Conservation (phyloP, 2,113 vertebrate species). For the Piprites chloris region DNA sequence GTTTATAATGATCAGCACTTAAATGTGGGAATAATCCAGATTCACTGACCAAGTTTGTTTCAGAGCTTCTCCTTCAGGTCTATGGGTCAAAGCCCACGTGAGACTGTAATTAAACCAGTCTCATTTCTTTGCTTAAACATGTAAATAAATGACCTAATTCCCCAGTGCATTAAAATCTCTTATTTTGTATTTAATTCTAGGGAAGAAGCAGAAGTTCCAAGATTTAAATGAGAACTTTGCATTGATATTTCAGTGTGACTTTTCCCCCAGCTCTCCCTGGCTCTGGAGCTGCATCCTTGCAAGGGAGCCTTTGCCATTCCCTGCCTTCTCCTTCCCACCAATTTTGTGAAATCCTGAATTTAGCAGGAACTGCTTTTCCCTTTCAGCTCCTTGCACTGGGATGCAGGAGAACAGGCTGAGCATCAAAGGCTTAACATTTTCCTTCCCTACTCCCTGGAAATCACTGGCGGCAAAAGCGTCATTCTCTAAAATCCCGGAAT, state of each 20-base stretch:
- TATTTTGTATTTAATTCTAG: not conserved
- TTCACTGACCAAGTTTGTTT: not conserved
- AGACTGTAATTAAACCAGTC: not conserved
- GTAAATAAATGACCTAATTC: not conserved
- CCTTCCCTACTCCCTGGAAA: not conserved
- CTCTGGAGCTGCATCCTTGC: not conserved
- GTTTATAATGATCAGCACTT: not conserved
- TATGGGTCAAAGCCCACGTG: not conserved
- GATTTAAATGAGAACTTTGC: not conserved
- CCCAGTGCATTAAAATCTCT: not conserved
- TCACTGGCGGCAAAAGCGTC: not conserved
- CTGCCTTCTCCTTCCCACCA: not conserved
- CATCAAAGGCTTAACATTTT: not conserved
- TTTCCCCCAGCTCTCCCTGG: not conserved
- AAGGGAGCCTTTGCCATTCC: not conserved
- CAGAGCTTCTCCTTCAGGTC: not conserved
- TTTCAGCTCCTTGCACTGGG: not conserved
- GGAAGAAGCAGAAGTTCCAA: not conserved
- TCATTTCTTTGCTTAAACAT: not conserved
- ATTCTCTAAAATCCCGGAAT: slow-evolving; percentile 62
- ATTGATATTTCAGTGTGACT: not conserved
- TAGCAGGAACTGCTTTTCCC: not conserved
- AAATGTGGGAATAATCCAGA: not conserved
- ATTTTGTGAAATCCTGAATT: not conserved
- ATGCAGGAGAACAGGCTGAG: not conserved